Evolutionary conservation across 2,888 invertebrate species (phyloP), one percentile per base, ranked within the genome.

Genomic region (Meta bourneti): DNA sequence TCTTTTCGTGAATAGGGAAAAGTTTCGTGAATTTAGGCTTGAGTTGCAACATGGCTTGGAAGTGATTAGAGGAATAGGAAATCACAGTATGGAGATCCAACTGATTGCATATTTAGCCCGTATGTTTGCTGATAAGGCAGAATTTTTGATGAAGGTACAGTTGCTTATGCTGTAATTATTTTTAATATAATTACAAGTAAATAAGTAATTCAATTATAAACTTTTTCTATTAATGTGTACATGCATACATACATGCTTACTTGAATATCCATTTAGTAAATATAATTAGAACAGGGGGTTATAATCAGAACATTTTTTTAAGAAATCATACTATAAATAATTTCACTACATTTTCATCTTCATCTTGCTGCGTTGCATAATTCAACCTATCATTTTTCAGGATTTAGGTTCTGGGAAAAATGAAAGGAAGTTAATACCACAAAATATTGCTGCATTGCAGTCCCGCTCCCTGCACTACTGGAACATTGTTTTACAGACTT

Each of bases 1-100:
- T 80, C 54, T 54, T 49, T 80, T 75, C 92, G 51, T 51, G 1
- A 34, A 20, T 74, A 94, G 95, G 70, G 95, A 95, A 20, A 95
- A 95, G 93, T 94, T 95, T 79, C 96, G 96, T 6, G 97, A 97
- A 94, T 95, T 97, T 86, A 96, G 98, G 79, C 96, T 97, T 71
- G 96, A 96, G 89, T 95, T 98, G 88, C 97, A 97, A 93, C 96
- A 96, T 92, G 98, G 98, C 0, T 96, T 98, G 93, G 98, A 98
- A 95, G 96, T 97, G 0, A 96, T 98, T 9, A 96, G 98, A 75
- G 97, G 98, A 93, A 95, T 97, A 83, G 97, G 97, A 91, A 97
- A 97, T 93, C 97, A 98, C 94, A 97, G 98, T 7, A 95, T 98
- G 89, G 97, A 97, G 94, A 96, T 97, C 48, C 96, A 96, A 81